Evolutionary conservation across 1,140 invertebrate species (phyloP), one percentile per base, ranked within the genome.

Genomic region (Campoletis sonorensis): DNA sequence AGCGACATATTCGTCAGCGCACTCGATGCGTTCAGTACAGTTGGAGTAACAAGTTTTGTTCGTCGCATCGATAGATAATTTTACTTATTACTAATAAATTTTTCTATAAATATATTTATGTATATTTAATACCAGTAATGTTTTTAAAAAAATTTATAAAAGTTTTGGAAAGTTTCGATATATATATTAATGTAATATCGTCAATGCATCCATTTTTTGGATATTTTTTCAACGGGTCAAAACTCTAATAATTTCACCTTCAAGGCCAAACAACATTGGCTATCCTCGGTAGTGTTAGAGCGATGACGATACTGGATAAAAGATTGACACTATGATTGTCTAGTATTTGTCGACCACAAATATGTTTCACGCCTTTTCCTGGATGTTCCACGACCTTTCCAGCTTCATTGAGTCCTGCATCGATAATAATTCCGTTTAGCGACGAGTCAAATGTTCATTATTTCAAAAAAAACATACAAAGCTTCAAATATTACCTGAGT

Each of bases 261-360:
- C 85, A 90, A 73, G 94, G 93, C 95, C 95, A 96, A 64, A 95
- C 90, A 76, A 92, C 88, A 85, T 95, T 94, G 11, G 96, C 95
- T 68, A 97, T 87, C 83, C 93, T 92, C 5, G 97, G 97, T 77
- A 96, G 93, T 10, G 95, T 89, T 8, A 98, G 87, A 13, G 95
- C 96, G 82, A 95, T 96, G 1, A 96, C 90, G 58, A 98, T 93
- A 79, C 94, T 96, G 0, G 97, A 96, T 72, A 98, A 91, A 21
- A 98, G 93, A 91, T 98, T 98, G 0, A 98, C 96, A 90, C 96
- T 96, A 86, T 98, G 96, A 90, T 98, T 98, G 89, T 98, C 97
- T n/a, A 98, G 90, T 67, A 98, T 90, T 84, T 94, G 93, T 80
- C 93, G 90, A 27, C 97, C 97, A 88, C 95, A 94, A 73, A 98